Evolutionary conservation across 2,797 vertebrate species (phyloP), one percentile per base, ranked within the genome.

Genomic region (Chiloscyllium punctatum): DNA sequence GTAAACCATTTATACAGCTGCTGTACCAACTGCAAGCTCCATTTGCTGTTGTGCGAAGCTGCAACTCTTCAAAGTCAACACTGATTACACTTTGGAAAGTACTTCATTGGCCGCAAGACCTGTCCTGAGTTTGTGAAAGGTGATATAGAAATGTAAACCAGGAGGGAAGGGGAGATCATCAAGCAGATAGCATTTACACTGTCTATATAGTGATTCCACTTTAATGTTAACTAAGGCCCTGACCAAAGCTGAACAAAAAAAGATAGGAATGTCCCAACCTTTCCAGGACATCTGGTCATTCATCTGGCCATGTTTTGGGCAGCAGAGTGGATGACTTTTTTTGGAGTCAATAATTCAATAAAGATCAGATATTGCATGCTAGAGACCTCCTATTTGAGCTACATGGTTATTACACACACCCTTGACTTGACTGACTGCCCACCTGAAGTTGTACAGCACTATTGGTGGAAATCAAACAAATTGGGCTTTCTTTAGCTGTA

Each of bases 321-420:
- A 33, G 57, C 88, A 57, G 37, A 91, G 57, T 9, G 88, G 18
- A 91, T 91, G 88, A 91, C n/a, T 91, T 91, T n/a, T 91, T 27
- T 57, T n/a, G n/a, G 57, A 66, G 33, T 66, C 88, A 91, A 37
- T 66, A 66, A 90, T 30, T 53, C 53, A 57, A 57, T 33, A 51
- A 62, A 90, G 16, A 57, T 33, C 33, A 62, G 16, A 62, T n/a
- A n/a, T 18, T 62, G 51, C 87, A 33, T 21, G 30, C 33, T 33
- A 62, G 3, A 33, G 53, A 57, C 11, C 33, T 3, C 30, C 62
- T 11, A 13, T 2, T 57, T 33, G 15, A 4, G 27, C 30, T 90
- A 27, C 30, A 11, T 27, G 4, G 25, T 62, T 90, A 90, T 66
- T 11, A n/a, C 57, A 1, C 3, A 8, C n/a, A 90, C 9, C 21